Evolutionary conservation across 2,888 invertebrate species (phyloP).

Genomic region (Trachelus stipa): DNA sequence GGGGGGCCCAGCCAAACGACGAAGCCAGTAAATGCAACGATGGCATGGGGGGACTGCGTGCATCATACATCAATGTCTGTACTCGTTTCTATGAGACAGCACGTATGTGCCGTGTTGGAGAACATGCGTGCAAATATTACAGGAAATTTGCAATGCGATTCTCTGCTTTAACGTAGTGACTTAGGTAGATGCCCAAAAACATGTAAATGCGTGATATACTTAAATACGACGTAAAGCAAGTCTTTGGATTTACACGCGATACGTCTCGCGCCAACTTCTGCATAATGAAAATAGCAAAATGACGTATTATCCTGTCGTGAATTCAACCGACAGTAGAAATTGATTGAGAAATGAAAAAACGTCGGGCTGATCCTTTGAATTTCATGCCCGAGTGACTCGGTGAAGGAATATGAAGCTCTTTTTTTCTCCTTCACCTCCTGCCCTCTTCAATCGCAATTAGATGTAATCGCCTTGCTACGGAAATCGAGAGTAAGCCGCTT

Average conservation of each 20-base stretch:
- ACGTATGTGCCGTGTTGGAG: background rate
- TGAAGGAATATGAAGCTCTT: conserved; percentile 16
- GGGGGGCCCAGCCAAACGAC: conserved; percentile 19
- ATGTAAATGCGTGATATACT: background rate
- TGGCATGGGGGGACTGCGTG: conserved; percentile 25
- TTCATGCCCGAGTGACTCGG: conserved; percentile 5
- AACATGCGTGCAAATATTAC: background rate
- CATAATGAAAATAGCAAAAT: background rate
- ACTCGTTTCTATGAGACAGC: conserved; percentile 26
- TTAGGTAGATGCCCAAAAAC: background rate
- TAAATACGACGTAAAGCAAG: background rate
- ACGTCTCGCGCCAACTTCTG: background rate
- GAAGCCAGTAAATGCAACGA: conserved; percentile 18
- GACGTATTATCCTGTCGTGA: background rate
- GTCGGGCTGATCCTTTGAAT: background rate
- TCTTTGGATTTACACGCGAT: background rate
- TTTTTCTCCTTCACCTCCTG: conserved; percentile 5
- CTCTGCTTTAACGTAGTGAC: background rate
- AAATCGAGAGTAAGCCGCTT: conserved; percentile 48
- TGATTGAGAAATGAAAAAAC: background rate
- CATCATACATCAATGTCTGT: conserved; percentile 36
- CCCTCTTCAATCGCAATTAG: conserved; percentile 45
- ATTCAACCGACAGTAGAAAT: background rate
- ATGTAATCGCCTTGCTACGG: conserved; percentile 46
- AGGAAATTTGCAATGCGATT: background rate